phyloP scores from a whole-genome alignment of 1,140 invertebrate genomes.

The Acromyrmex echinatior region DNA sequence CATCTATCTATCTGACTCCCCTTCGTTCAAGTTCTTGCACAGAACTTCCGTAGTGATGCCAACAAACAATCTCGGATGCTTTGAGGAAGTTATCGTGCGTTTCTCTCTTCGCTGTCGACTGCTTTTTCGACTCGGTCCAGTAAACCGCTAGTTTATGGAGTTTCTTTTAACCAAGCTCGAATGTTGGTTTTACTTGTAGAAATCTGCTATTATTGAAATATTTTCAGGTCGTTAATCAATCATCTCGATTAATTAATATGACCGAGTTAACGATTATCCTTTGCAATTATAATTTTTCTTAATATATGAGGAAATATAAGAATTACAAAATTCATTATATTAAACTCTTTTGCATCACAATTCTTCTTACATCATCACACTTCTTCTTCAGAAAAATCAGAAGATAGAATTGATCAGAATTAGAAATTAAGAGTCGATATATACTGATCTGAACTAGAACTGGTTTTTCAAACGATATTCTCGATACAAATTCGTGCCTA shows the following conservation, averaged over 20 bases:
- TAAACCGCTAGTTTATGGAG: slow-evolving; percentile 47
- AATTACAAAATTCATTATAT: background rate
- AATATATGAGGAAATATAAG: background rate
- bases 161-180: slow-evolving; percentile 20
- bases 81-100: slow-evolving; percentile 59
- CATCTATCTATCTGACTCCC: slow-evolving; percentile 20
- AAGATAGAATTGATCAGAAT: slow-evolving; percentile 15
- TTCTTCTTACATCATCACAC: background rate
- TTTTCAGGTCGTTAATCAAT: background rate
- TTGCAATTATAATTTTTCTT: background rate
- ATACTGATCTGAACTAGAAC: background rate
- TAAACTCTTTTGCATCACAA: background rate
- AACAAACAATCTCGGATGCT: slow-evolving; percentile 61
- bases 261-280: background rate
- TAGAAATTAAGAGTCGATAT: background rate
- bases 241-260: background rate
- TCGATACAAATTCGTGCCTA: background rate
- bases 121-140: slow-evolving; percentile 49
- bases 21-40: slow-evolving; percentile 28
- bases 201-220: background rate
- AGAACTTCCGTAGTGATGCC: slow-evolving; percentile 56
- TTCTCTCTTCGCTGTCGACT: slow-evolving; percentile 40
- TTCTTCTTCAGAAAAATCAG: background rate
- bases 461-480: background rate
- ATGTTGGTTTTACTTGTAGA: background rate